These are phyloP conservation scores for Leuciscus idus DNA, from an alignment of 2,113 vertebrate species.

Conservation along the genomic window DNA sequence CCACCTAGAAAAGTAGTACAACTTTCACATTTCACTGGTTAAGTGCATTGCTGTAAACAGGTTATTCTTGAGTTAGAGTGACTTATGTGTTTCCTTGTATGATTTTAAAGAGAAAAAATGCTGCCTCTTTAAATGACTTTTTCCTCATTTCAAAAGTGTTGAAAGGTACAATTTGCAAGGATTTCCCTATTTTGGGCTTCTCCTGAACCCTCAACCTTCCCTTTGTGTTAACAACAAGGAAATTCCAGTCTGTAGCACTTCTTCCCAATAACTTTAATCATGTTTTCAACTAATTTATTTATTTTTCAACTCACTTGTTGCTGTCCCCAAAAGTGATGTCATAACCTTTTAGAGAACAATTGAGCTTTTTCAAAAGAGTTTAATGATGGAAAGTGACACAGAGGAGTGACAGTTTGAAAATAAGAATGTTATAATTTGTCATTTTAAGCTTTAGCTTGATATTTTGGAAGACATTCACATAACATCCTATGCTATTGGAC, in stretches of 20 bases:
- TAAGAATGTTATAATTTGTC: neutral
- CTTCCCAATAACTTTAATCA: neutral
- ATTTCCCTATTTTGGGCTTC: neutral
- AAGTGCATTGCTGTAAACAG: neutral
- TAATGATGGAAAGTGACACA: neutral
- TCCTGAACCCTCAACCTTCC: neutral
- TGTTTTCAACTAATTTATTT: neutral
- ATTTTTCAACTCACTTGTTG: neutral
- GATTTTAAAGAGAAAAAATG: neutral
- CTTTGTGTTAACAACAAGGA: neutral
- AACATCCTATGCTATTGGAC: neutral
- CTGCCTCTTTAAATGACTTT: neutral
- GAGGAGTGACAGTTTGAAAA: neutral
- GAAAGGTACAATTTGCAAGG: neutral
- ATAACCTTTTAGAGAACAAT: neutral
- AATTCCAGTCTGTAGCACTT: neutral
- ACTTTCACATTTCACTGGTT: neutral
- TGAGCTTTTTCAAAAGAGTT: neutral
- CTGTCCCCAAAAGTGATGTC: neutral
- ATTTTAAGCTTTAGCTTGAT: neutral
- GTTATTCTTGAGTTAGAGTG: neutral
- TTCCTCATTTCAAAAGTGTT: neutral
- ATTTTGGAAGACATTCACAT: neutral
- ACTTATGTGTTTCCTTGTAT: neutral
- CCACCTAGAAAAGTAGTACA: slow-evolving; percentile 3